Base-by-base conservation (phyloP, 37 sponge, comb jelly and placozoan genomes). In the Spongia lamella region DNA sequence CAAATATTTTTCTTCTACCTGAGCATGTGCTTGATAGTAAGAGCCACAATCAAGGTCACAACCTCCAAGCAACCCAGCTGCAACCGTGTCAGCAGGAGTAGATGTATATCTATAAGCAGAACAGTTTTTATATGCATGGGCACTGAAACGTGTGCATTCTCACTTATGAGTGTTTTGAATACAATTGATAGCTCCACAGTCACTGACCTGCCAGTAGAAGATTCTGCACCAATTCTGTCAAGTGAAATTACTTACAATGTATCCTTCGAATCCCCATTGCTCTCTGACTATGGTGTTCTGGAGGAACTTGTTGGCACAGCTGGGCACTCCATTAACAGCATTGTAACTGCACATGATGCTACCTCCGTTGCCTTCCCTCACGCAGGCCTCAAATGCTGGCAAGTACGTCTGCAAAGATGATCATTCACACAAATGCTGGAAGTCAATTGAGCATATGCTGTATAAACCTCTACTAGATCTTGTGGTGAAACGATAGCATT, bases 281-380 rank as follows among this genome's bases (percentile, higher is more conserved):
- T 71, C 73, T 19, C 90, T 61, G 15, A 73, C 73, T 4, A 79
- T 59, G n/a, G 72, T 63, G 81, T 89, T 89, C 75, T 76, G 74
- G 58, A 89, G 38, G 69, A 90, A 58, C 53, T 64, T 62, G 35
- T 85, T 85, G 61, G 86, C 86, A 77, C 86, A 85, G 73, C 86
- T 85, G 1, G 91, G 91, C 3, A 90, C 86, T 21, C 86, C 86
- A 69, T 90, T 85, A 56, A 85, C 86, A 20, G 78, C 91, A 76
- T 90, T 90, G 61, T 90, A 89, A 72, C 90, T 89, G 62, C 89
- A 89, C 89, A 89, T 89, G 53, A 89, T 67, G 49, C 90, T 89
- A 38, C 53, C 72, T 7, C 38, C 81, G 0, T 38, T 24, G 14
- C 79, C 80, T 26, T 73, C 63, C 25, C 76, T 36, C 66, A 59